phyloP scores from a whole-genome alignment of 2,888 invertebrate genomes.

The Leptopilina drosophilae region DNA sequence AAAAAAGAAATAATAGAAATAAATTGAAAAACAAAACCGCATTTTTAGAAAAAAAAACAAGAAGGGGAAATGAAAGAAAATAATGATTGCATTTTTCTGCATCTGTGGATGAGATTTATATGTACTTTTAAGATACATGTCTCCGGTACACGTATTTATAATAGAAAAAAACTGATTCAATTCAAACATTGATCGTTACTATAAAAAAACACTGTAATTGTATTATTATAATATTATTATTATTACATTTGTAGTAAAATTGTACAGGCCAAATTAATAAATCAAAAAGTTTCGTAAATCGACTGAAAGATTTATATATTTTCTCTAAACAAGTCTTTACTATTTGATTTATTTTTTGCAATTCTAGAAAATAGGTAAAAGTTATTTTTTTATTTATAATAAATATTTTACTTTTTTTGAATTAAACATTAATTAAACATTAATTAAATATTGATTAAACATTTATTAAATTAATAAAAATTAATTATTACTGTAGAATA shows the following conservation, averaged over 20 bases:
- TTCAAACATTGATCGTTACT: slow-evolving; percentile 61
- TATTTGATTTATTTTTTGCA: too few relatives aligned
- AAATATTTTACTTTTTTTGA: too few relatives aligned
- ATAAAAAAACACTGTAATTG: slow-evolving; percentile 60
- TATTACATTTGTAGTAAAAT: slow-evolving; percentile 71
- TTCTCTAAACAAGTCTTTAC: neutral
- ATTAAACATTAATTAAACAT: too few relatives aligned
- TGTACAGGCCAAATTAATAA: slow-evolving; percentile 73
- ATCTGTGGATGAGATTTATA: slow-evolving; percentile 17
- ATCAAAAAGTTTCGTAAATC: slow-evolving; percentile 71
- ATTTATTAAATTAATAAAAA: too few relatives aligned
- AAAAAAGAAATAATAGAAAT: neutral
- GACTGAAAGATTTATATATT: neutral
- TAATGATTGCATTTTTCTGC: neutral
- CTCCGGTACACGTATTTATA: slow-evolving; percentile 34
- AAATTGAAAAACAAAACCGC: neutral
- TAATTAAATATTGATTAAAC: too few relatives aligned
- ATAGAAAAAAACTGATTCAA: slow-evolving; percentile 43
- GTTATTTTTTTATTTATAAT: too few relatives aligned
- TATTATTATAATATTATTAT: slow-evolving; percentile 60
- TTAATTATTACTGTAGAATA: too few relatives aligned
- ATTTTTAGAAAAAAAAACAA: neutral
- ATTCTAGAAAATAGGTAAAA: too few relatives aligned
- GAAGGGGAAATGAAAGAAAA: too few relatives aligned
- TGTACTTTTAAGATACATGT: slow-evolving; percentile 15